Percentiles rank a stretch among this genome's conserved stretches.
phyloP scores from a whole-genome alignment of 1,140 invertebrate species.

The Trissolcus basalis region DNA sequence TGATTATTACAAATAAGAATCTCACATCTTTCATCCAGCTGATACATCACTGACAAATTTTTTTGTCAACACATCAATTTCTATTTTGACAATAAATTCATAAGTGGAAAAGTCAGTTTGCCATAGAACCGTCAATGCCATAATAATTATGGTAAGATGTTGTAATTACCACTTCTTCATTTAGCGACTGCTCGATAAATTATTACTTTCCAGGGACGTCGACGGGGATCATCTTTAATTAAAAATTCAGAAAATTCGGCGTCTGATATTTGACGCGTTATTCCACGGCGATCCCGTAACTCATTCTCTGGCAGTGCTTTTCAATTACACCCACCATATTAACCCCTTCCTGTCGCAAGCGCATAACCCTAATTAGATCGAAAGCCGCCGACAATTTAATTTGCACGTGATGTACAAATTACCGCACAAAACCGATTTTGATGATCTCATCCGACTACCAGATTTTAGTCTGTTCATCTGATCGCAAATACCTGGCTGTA shows the following conservation, averaged over 20 bases:
- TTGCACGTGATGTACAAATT: constrained; percentile 54
- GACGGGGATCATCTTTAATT: constrained; percentile 13
- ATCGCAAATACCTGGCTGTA: constrained; percentile 32
- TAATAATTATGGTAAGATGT: too few species aligned
- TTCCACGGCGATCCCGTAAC: constrained; percentile 22
- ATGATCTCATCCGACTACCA: constrained; percentile 51
- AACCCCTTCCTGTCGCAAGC: constrained; percentile 35
- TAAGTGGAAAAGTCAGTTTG: too few species aligned
- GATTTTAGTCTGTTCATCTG: constrained; percentile 44
- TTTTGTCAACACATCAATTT: constrained; percentile 7
- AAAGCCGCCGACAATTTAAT: constrained; percentile 52
- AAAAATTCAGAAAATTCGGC: constrained; percentile 13
- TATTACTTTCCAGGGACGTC: constrained; percentile 9
- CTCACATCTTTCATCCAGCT: too few species aligned
- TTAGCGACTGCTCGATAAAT: not conserved
- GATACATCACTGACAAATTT: constrained; percentile 24
- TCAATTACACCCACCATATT: constrained; percentile 41
- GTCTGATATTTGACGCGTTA: constrained; percentile 10
- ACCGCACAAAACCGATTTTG: constrained; percentile 47
- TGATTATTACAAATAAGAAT: too few species aligned
- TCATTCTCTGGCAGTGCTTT: constrained; percentile 31
- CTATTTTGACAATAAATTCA: too few species aligned
- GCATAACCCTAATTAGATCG: constrained; percentile 47
- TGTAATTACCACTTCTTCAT: too few species aligned
- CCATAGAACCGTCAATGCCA: too few species aligned